Evolutionary conservation across 2,113 vertebrate genomes (phyloP).

Genomic region (Chascanopsetta lugubris): DNA sequence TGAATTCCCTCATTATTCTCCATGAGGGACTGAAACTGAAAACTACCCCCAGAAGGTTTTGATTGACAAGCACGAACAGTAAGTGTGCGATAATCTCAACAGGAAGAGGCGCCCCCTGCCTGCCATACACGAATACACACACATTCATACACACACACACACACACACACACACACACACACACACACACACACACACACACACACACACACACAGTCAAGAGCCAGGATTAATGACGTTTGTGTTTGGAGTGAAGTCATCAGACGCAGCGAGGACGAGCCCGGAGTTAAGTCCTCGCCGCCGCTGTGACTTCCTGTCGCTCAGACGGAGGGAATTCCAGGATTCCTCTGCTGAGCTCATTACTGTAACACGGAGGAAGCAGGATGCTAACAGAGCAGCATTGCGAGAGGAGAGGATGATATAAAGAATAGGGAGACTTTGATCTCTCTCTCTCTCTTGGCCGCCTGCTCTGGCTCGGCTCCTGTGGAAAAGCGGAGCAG

Average conservation of each 20-base stretch:
- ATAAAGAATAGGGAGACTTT: slow-evolving; percentile 24
- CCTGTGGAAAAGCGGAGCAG: slow-evolving; percentile 11
- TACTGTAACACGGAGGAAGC: not conserved
- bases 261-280: not conserved
- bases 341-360: slow-evolving; percentile 14
- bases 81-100: no score
- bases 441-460: slow-evolving; percentile 29
- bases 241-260: not conserved
- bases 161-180: no score
- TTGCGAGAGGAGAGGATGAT: not conserved
- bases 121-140: no score
- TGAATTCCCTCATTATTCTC: no score
- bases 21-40: no score
- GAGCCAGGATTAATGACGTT: not conserved
- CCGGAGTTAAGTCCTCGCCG: not conserved
- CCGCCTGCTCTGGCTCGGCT: slow-evolving; percentile 36
- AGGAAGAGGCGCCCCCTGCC: no score
- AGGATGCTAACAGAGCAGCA: not conserved
- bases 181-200: no score
- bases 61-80: no score
- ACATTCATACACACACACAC: not conserved
- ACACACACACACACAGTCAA: no score
- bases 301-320: not conserved
- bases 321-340: slow-evolving; percentile 23
- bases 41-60: no score